Percentiles rank a stretch among this genome's conserved stretches.
Evolutionary conservation across 2,797 vertebrate species (phyloP).

Genomic region (Phoxinus dragarum): DNA sequence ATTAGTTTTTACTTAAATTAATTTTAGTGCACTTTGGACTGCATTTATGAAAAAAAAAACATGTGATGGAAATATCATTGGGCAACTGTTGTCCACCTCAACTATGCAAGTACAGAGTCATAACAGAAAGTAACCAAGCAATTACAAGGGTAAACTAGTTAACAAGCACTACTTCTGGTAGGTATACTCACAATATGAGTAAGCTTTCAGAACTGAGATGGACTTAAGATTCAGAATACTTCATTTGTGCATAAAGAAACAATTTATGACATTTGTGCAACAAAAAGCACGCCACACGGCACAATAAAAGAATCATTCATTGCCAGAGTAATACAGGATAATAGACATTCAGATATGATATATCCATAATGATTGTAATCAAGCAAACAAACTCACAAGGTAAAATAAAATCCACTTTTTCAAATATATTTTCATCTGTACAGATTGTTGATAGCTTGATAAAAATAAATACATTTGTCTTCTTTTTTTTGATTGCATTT

Average conservation of each 20-base stretch:
- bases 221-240: not conserved
- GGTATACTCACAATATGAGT: slow-evolving; percentile 12
- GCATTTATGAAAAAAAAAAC: slow-evolving; percentile 5
- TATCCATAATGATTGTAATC: slow-evolving; percentile 59
- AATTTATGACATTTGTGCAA: slow-evolving; percentile 55
- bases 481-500: slow-evolving; percentile 52
- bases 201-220: slow-evolving; percentile 14
- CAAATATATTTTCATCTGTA: slow-evolving; percentile 67
- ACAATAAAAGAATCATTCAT: slow-evolving; percentile 53
- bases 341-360: slow-evolving; percentile 51
- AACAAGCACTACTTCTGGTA: slow-evolving; percentile 1
- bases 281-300: slow-evolving; percentile 61
- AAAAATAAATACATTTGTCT: slow-evolving; percentile 68
- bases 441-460: slow-evolving; percentile 65
- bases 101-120: not conserved
- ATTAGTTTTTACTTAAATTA: not conserved
- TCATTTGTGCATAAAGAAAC: slow-evolving; percentile 29
- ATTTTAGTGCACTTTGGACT: slow-evolving; percentile 11
- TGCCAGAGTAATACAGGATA: slow-evolving; percentile 56
- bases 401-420: slow-evolving; percentile 69
- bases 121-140: not conserved
- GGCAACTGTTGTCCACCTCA: not conserved
- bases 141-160: slow-evolving; percentile 16
- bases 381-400: slow-evolving; percentile 64
- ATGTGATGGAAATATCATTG: not conserved